Evolutionary conservation across 2,888 invertebrate species (phyloP).

Genomic region (Celastrina argiolus): DNA sequence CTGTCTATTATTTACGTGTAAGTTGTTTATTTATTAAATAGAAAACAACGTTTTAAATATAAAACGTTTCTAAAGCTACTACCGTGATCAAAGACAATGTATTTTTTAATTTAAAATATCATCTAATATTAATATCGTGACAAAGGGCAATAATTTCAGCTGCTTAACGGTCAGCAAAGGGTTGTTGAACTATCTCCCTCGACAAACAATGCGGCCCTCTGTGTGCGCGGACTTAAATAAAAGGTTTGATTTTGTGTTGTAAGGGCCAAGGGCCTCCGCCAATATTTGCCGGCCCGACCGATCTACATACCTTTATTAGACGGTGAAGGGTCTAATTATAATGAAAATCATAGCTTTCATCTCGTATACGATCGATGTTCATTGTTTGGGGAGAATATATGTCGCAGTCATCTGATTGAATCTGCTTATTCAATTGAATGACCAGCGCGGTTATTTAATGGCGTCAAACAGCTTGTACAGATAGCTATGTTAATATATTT

Average conservation of each 20-base stretch:
- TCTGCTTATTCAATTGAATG: too few relatives aligned
- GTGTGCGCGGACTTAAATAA: constrained; percentile 73
- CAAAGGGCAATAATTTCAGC: constrained; percentile 10
- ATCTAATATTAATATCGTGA: not conserved
- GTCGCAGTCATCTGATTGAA: too few relatives aligned
- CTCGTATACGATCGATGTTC: constrained; percentile 29
- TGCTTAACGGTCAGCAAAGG: constrained; percentile 69
- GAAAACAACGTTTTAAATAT: too few relatives aligned
- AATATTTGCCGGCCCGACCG: constrained; percentile 68
- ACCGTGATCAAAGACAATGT: not conserved
- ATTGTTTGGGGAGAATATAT: constrained; percentile 15
- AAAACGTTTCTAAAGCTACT: too few relatives aligned
- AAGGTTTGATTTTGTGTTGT: constrained; percentile 78
- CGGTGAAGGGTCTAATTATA: constrained; percentile 30
- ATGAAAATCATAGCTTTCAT: constrained; percentile 32
- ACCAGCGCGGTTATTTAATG: too few relatives aligned
- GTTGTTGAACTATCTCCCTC: constrained; percentile 72
- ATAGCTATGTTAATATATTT: too few relatives aligned
- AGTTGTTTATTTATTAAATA: too few relatives aligned
- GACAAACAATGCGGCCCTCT: constrained; percentile 60
- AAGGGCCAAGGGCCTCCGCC: constrained; percentile 66
- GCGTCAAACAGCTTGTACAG: too few relatives aligned
- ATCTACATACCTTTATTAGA: constrained; percentile 69
- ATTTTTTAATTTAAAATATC: not conserved
- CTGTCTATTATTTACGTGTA: too few relatives aligned